Evolutionary conservation across 2,888 invertebrate genomes (phyloP).

Genomic region (Baccha elongata): DNA sequence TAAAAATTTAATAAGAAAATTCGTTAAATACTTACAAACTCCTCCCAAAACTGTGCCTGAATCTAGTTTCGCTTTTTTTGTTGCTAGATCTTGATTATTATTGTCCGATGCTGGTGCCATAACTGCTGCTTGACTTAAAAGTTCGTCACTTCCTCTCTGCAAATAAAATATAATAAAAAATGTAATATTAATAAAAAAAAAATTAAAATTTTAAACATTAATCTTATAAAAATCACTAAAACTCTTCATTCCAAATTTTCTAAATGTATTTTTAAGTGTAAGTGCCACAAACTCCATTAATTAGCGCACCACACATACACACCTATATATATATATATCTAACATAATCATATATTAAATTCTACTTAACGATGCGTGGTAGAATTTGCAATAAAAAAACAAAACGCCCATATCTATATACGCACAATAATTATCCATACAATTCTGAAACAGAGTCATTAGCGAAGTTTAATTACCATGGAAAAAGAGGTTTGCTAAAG

Average conservation of each 20-base stretch:
- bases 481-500: conserved; percentile 21
- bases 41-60: conserved; percentile 82
- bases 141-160: conserved; percentile 98
- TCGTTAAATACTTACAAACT: conserved; percentile 81
- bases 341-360: conserved; percentile 34
- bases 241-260: conserved; percentile 8
- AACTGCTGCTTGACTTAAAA: conserved; percentile 96
- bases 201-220: conserved; percentile 43
- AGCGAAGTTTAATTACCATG: conserved; percentile 58
- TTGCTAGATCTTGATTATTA: conserved; percentile 95
- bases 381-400: conserved; percentile 22
- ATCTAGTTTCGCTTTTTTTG: conserved; percentile 92
- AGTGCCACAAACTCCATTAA: conserved; percentile 43
- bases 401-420: background rate
- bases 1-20: background rate
- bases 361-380: conserved; percentile 33
- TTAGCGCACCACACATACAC: conserved; percentile 19
- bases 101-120: conserved; percentile 97
- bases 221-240: conserved; percentile 42
- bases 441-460: conserved; percentile 46
- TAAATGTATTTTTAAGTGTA: conserved; percentile 22
- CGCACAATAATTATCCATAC: conserved; percentile 21
- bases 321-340: background rate
- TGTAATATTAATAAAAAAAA: conserved; percentile 52
- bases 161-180: conserved; percentile 79